Evolutionary conservation across 2,888 invertebrate genomes (phyloP).

Genomic region (Drosophila borborema): DNA sequence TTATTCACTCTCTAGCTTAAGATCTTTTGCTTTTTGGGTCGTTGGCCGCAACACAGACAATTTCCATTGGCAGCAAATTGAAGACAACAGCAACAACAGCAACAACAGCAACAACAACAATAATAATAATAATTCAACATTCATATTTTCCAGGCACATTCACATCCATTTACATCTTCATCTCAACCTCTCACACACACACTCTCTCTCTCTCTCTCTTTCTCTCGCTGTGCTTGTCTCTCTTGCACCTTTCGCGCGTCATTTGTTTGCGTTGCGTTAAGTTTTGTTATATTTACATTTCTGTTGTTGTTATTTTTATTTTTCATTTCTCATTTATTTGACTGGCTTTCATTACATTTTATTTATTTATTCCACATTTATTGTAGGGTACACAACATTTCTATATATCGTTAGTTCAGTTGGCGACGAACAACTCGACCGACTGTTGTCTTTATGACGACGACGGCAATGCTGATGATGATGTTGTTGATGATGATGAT

Average conservation of each 20-base stretch:
- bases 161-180: constrained; percentile 49
- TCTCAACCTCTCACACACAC: constrained; percentile 3
- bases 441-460: constrained; percentile 76
- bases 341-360: constrained; percentile 78
- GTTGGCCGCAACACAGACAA: constrained; percentile 45
- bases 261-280: constrained; percentile 63
- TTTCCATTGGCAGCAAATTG: constrained; percentile 57
- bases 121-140: constrained; percentile 25
- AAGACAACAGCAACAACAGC: constrained; percentile 40
- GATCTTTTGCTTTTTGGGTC: constrained; percentile 45
- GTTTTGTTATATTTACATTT: constrained; percentile 62
- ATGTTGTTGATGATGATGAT: constrained; percentile 4
- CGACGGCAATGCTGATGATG: constrained; percentile 29
- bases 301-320: constrained; percentile 61
- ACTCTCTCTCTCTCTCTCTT: not conserved
- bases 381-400: constrained; percentile 67
- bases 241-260: constrained; percentile 33
- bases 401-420: constrained; percentile 74
- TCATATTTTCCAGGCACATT: constrained; percentile 31
- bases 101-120: constrained; percentile 19
- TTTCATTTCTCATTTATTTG: constrained; percentile 78
- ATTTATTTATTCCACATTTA: constrained; percentile 79
- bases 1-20: constrained; percentile 8
- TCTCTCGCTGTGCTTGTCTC: not conserved
- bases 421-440: constrained; percentile 59